Evolutionary conservation across 2,797 vertebrate species (phyloP), one percentile per base, ranked within the genome.

Genomic region (Xiphorhynchus erythropygius): DNA sequence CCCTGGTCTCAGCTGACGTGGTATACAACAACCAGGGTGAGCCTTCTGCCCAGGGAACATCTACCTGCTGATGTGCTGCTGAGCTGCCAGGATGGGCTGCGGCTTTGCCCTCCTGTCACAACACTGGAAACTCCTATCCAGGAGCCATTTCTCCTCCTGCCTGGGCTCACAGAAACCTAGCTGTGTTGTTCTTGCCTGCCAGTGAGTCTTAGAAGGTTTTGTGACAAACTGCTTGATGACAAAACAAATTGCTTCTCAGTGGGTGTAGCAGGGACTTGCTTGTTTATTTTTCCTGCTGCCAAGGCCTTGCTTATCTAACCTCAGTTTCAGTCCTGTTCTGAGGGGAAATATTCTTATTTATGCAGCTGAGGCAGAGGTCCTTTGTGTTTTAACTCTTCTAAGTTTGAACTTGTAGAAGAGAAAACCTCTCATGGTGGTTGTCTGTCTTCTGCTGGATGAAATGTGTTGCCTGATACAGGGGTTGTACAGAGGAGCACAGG

Each of bases 271-370:
- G 67, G 77, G 70, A 76, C 62, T 49, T 67, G 47, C 59, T 92
- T 94, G 67, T 96, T 96, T 97, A 70, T 84, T 95, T 94, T 96
- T 94, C 92, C 91, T 94, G 80, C 89, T 96, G 83, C 80, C 89
- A 95, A 96, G 96, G 96, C 80, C 89, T 76, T 96, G 95, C 91
- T 96, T 96, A 97, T 96, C 95, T 97, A 91, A 94, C 83, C 94
- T 96, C 85, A 80, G 21, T 84, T 96, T 85, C 19, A 56, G 79
- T 52, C 41, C 59, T 82, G 73, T 71, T 91, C 79, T 73, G 76
- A 9, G 0, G 91, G 93, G 89, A 95, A 94, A 96, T 76, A 49
- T 52, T 87, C 79, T 57, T 97, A 97, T 97, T 97, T 97, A 93
- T 96, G 83, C 96, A 97, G 95, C 96, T 96, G 94, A 80, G 42